These are phyloP conservation scores for Myrmecobius fasciatus DNA, from an alignment of 2,113 vertebrate genomes.

Conservation along the genomic window DNA sequence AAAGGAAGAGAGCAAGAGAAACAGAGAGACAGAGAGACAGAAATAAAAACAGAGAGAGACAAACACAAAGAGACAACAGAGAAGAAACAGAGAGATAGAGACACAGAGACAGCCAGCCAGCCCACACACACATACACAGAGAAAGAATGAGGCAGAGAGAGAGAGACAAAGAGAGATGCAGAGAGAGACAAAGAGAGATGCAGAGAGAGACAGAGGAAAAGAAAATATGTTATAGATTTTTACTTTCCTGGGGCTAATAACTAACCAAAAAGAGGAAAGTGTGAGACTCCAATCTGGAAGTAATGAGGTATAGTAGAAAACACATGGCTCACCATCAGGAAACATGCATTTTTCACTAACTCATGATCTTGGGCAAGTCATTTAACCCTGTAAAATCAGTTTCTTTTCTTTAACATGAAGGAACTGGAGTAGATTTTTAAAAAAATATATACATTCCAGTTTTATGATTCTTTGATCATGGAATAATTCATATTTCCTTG, in stretches of 20 bases:
- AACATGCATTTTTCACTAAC: background rate
- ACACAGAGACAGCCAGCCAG: background rate
- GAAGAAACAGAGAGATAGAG: background rate
- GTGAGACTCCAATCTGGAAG: background rate
- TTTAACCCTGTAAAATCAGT: background rate
- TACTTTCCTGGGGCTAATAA: background rate
- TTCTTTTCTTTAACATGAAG: background rate
- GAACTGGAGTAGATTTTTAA: background rate
- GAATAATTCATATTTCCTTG: conserved; percentile 18
- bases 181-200: background rate
- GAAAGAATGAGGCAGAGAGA: background rate
- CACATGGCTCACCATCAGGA: background rate
- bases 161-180: background rate
- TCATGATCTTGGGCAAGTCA: background rate
- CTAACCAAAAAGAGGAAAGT: background rate
- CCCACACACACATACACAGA: too few relatives aligned
- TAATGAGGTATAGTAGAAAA: background rate
- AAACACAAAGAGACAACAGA: background rate
- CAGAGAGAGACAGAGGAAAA: background rate
- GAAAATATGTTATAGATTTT: background rate
- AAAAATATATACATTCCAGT: background rate
- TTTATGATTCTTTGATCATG: background rate
- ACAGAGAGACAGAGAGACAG: background rate
- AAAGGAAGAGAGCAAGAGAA: too few relatives aligned
- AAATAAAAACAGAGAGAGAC: background rate